Evolutionary conservation across 2,797 vertebrate genomes (phyloP), one percentile per base, ranked within the genome.

Genomic region (Squalus acanthias): DNA sequence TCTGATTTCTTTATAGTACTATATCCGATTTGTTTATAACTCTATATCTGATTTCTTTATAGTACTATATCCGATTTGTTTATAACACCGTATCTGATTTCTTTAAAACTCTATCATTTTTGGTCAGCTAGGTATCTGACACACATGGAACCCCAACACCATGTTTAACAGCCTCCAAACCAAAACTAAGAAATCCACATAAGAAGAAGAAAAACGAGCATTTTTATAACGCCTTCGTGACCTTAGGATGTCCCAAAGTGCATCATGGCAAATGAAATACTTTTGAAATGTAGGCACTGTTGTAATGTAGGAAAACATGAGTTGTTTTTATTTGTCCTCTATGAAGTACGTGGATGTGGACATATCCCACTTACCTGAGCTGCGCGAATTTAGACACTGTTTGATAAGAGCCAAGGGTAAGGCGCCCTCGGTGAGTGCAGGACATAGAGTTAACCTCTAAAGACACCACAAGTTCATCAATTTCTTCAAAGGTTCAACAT

Each of bases 381-480:
- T 22, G 60, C 1, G 60, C 39, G 60, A 26, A 63, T 65, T n/a
- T 53, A 95, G 53, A 85, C 0, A 5, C 60, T 93, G 0, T 79
- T 50, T 63, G 29, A 8, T 13, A 85, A n/a, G 2, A 0, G n/a
- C 70, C 10, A 5, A 91, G 29, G 53, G 65, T 91, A 60, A 89
- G 93, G 26, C 20, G 3, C 10, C 65, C 0, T 0, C 60, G 13
- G 20, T 7, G 26, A 96, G 79, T 24, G 57, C 1, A 33, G 0
- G 0, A 82, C 10, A 0, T 46, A 22, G 69, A 60, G 6, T 8
- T 67, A 60, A 67, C n/a, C 17, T 67, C n/a, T 22, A 69, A 69
- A 93, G 63, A 39, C 0, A 69, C 5, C 15, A 46, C 76, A 82
- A 17, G n/a, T 82, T 82, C 76, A 82, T 57, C 63, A 22, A n/a